phyloP scores from a whole-genome alignment of 1,140 invertebrate species.

The Semibalanus balanoides region DNA sequence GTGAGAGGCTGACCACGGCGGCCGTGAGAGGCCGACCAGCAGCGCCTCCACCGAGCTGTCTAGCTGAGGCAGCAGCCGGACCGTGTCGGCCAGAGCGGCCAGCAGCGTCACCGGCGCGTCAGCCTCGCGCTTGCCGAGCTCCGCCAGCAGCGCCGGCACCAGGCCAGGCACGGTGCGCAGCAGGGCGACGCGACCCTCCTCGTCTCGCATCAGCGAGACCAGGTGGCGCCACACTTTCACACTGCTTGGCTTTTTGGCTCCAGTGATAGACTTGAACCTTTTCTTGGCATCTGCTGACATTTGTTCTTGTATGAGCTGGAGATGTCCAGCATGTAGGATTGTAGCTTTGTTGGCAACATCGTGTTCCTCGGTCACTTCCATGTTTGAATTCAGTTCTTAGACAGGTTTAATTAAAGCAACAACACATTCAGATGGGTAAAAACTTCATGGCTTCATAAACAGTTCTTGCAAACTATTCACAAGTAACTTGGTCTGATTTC shows the following conservation, averaged over 20 bases:
- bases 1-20: neutral
- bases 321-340: neutral
- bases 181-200: neutral
- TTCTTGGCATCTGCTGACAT: neutral
- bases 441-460: too few relatives aligned
- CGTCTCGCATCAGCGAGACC: neutral
- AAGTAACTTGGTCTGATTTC: too few relatives aligned
- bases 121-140: too few relatives aligned
- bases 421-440: too few relatives aligned
- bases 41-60: neutral
- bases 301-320: neutral
- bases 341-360: neutral
- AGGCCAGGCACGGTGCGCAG: neutral
- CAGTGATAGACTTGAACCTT: neutral
- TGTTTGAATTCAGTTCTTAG: too few relatives aligned
- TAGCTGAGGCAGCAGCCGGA: neutral
- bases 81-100: neutral
- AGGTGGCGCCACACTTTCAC: neutral
- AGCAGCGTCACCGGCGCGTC: neutral
- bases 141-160: neutral
- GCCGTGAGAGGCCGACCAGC: neutral
- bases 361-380: too few relatives aligned
- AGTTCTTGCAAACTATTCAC: too few relatives aligned
- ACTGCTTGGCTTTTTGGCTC: neutral
- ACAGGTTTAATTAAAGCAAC: too few relatives aligned